These are phyloP conservation scores for Phodopus roborovskii DNA, from an alignment of 2,113 vertebrate genomes.

Conservation along the genomic window DNA sequence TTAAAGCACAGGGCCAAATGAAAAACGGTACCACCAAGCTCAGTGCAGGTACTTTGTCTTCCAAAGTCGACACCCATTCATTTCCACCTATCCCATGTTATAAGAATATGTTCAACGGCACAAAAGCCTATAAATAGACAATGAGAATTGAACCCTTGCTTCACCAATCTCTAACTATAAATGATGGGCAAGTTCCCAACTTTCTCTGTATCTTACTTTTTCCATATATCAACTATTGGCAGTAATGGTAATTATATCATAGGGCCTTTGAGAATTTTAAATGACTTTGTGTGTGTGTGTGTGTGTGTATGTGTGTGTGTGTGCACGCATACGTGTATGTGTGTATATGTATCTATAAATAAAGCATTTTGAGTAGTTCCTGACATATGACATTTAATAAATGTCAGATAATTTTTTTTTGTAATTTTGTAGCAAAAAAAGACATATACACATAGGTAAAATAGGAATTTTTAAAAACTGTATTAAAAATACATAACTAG, in stretches of 20 bases:
- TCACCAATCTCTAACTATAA: background rate
- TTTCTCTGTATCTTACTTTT: background rate
- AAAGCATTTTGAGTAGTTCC: background rate
- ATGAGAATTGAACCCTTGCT: background rate
- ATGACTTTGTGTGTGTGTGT: background rate
- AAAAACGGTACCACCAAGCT: constrained; percentile 30
- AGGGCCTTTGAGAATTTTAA: background rate
- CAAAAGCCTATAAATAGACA: background rate
- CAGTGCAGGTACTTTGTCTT: background rate
- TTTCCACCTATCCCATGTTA: background rate
- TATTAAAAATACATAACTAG: background rate
- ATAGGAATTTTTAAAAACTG: background rate
- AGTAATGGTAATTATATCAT: background rate
- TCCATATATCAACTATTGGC: background rate
- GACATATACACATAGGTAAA: background rate
- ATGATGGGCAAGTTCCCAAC: background rate
- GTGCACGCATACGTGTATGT: background rate
- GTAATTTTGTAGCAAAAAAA: background rate
- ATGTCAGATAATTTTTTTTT: background rate
- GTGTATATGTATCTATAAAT: background rate
- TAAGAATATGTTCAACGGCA: background rate
- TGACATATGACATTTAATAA: background rate
- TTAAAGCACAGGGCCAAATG: background rate
- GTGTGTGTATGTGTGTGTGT: background rate
- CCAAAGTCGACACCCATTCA: background rate